Conservation (phyloP, 2,113 vertebrate genomes). For the Ciconia boyciana region DNA sequence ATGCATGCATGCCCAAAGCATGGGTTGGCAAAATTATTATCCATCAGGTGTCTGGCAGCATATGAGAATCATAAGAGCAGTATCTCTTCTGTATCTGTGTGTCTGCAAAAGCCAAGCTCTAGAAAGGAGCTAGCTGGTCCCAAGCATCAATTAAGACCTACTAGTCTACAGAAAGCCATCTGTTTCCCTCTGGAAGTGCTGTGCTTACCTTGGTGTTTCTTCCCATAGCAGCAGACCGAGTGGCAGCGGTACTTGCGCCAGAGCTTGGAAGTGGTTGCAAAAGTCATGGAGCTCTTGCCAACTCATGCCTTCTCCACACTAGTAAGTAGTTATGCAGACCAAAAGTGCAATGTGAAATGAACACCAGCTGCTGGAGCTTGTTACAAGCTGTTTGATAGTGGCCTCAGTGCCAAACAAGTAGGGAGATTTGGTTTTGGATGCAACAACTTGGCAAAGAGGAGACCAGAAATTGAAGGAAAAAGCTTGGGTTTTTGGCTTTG, state of each 20-base stretch:
- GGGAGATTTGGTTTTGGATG: not conserved
- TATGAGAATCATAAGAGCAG: not conserved
- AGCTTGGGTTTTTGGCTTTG: not conserved
- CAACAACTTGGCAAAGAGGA: not conserved
- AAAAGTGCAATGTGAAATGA: not conserved
- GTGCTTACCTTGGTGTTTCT: conserved; percentile 17
- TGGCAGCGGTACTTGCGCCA: conserved; percentile 98
- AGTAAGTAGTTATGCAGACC: conserved; percentile 68
- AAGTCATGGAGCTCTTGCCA: conserved; percentile 97
- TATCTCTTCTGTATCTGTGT: not conserved
- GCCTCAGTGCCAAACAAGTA: not conserved
- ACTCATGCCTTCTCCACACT: conserved; percentile 94
- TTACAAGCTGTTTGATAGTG: not conserved
- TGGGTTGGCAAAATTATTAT: not conserved
- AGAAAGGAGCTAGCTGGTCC: not conserved
- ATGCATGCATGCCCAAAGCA: rapidly evolving
- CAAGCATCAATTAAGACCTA: not conserved
- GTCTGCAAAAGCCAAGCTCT: not conserved
- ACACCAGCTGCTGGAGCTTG: not conserved
- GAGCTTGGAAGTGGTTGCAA: conserved; percentile 97
- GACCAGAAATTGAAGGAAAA: not conserved
- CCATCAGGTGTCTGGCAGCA: not conserved
- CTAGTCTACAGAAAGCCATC: not conserved
- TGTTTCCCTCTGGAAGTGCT: not conserved
- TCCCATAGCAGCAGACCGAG: conserved; percentile 91